Percentiles rank a stretch among this genome's conserved stretches.
Evolutionary conservation across 2,888 invertebrate genomes (phyloP).

Genomic region (Bimastos eiseni): DNA sequence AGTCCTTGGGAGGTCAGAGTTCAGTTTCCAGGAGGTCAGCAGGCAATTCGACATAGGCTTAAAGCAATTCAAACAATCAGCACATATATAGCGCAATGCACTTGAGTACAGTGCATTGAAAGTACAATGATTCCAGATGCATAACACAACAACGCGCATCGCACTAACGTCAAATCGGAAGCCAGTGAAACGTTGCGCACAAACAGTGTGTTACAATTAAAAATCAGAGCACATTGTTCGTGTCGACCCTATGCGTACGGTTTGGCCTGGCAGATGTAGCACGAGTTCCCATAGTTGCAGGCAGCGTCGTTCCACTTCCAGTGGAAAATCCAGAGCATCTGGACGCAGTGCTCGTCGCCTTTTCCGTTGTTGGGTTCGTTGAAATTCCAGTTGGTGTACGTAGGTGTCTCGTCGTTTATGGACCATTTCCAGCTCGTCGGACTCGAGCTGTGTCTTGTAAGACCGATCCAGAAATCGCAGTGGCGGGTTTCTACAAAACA

Average conservation of each 20-base stretch:
- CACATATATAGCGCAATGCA: neutral
- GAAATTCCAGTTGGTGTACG: conserved; percentile 45
- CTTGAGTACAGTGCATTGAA: neutral
- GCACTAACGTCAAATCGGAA: no score
- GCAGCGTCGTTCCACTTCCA: conserved; percentile 45
- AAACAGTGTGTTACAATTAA: no score
- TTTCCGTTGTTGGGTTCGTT: conserved; percentile 46
- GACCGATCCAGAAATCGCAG: conserved; percentile 46
- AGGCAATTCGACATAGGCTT: no score
- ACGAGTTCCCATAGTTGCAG: conserved; percentile 43
- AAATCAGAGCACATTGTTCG: neutral
- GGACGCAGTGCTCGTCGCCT: conserved; percentile 44
- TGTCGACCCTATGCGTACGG: conserved; percentile 20
- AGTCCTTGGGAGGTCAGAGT: no score
- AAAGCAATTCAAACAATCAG: neutral
- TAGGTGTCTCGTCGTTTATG: conserved; percentile 31
- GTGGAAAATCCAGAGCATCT: conserved; percentile 45
- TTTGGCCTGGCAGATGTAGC: conserved; percentile 44
- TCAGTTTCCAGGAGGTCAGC: no score
- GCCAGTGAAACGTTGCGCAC: neutral
- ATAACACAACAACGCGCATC: no score
- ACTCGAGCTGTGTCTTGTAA: conserved; percentile 29
- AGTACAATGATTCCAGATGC: no score
- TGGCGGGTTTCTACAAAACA: conserved; percentile 43
- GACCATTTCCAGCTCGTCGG: conserved; percentile 42